phyloP scores from a whole-genome alignment of 2,888 invertebrate genomes.

The Lapara coniferarum region DNA sequence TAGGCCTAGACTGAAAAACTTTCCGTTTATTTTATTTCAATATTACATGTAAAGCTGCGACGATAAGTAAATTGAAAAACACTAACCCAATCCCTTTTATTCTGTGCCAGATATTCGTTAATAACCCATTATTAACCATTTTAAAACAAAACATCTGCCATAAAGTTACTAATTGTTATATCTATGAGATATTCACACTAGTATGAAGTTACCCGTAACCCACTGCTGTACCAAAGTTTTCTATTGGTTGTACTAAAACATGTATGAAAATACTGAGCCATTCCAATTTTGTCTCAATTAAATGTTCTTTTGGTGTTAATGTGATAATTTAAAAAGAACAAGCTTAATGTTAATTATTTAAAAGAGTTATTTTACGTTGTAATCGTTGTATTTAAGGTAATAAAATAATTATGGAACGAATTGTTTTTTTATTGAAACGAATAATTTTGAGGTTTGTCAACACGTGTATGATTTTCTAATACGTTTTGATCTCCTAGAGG shows the following conservation, averaged over 20 bases:
- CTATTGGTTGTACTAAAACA: constrained; percentile 13
- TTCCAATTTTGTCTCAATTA: constrained; percentile 71
- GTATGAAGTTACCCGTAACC: constrained; percentile 5
- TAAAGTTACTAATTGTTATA: too few relatives aligned
- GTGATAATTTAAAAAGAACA: constrained; percentile 79
- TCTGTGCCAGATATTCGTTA: too few relatives aligned
- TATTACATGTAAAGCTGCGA: too few relatives aligned
- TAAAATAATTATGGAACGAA: constrained; percentile 46
- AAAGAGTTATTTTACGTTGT: constrained; percentile 78
- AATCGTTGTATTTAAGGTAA: constrained; percentile 80
- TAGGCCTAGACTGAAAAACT: too few relatives aligned
- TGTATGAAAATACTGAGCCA: constrained; percentile 45
- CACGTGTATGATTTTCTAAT: not conserved
- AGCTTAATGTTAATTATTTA: constrained; percentile 79
- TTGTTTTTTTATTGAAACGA: constrained; percentile 19
- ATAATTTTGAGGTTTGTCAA: not conserved
- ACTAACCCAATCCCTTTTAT: too few relatives aligned
- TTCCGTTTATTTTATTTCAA: too few relatives aligned
- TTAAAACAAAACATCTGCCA: too few relatives aligned
- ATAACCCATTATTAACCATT: too few relatives aligned
- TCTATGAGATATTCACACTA: too few relatives aligned
- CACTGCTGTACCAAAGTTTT: constrained; percentile 14
- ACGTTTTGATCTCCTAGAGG: too few relatives aligned
- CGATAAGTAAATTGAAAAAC: too few relatives aligned
- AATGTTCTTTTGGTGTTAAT: constrained; percentile 70